Conservation (phyloP, 2,888 invertebrate genomes). For the Euclidia mi region DNA sequence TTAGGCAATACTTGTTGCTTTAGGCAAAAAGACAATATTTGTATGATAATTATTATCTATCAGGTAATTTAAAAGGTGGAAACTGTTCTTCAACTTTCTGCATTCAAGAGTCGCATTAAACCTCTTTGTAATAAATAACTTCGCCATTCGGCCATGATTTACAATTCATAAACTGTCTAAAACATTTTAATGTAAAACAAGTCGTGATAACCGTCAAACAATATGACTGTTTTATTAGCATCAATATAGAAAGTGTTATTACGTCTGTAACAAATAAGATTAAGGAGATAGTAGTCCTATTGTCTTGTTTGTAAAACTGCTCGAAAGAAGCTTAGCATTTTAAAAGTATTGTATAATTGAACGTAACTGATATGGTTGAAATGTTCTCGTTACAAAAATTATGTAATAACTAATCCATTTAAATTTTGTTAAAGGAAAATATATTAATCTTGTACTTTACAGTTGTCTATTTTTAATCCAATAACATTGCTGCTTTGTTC, state of each 20-base stretch:
- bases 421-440: too few species aligned
- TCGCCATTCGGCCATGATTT: slow-evolving; percentile 19
- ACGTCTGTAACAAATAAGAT: slow-evolving; percentile 28
- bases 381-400: neutral
- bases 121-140: too few species aligned
- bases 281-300: slow-evolving; percentile 8
- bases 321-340: slow-evolving; percentile 1
- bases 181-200: slow-evolving; percentile 12
- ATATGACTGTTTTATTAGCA: slow-evolving; percentile 47
- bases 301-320: neutral
- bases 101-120: too few species aligned
- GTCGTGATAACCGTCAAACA: slow-evolving; percentile 23
- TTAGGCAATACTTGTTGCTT: too few species aligned
- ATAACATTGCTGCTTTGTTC: too few species aligned
- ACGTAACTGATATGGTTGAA: neutral
- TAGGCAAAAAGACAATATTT: too few species aligned
- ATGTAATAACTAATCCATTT: neutral
- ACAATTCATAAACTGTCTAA: neutral
- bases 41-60: too few species aligned
- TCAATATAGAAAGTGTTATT: slow-evolving; percentile 42
- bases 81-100: too few species aligned
- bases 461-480: too few species aligned
- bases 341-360: slow-evolving; percentile 1
- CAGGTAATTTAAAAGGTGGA: too few species aligned
- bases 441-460: too few species aligned